Evolutionary conservation across 2,888 invertebrate species (phyloP).

Genomic region (Hedya salicella): DNA sequence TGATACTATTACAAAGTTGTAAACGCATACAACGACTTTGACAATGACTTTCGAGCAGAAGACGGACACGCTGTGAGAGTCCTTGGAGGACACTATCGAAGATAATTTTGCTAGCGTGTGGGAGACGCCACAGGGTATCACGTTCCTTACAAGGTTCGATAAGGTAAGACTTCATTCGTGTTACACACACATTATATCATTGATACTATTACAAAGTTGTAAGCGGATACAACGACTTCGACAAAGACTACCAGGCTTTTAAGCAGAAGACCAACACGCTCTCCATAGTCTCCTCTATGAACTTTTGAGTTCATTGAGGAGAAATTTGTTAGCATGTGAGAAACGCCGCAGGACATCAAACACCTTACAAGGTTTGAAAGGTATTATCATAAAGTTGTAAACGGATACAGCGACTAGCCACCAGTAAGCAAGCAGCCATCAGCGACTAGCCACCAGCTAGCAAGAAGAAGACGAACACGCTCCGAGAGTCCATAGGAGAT

Average conservation of each 20-base stretch:
- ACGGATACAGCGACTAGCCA: slow-evolving; percentile 92
- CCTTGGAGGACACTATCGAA: slow-evolving; percentile 92
- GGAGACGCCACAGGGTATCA: slow-evolving; percentile 96
- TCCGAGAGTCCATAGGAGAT: slow-evolving; percentile 90
- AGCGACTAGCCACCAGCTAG: too few species aligned
- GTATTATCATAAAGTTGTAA: too few species aligned
- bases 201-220: too few species aligned
- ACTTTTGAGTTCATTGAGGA: slow-evolving; percentile 90
- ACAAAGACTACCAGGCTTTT: slow-evolving; percentile 93
- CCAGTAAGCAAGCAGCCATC: too few species aligned
- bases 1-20: too few species aligned
- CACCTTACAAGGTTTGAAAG: slow-evolving; percentile 94
- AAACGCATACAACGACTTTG: slow-evolving; percentile 94
- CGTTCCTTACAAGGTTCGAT: slow-evolving; percentile 93
- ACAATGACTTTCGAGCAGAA: slow-evolving; percentile 94
- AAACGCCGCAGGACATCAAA: slow-evolving; percentile 94
- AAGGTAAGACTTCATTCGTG: slow-evolving; percentile 85
- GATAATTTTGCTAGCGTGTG: slow-evolving; percentile 94
- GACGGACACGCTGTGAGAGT: slow-evolving; percentile 89
- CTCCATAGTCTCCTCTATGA: slow-evolving; percentile 91
- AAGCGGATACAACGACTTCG: slow-evolving; percentile 94
- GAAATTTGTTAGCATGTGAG: slow-evolving; percentile 95
- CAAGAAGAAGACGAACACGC: slow-evolving; percentile 89
- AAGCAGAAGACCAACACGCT: slow-evolving; percentile 91
- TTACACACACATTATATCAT: too few species aligned